Evolutionary conservation across 2,888 invertebrate species (phyloP), one percentile per base, ranked within the genome.

Genomic region (Calameuta idolon): DNA sequence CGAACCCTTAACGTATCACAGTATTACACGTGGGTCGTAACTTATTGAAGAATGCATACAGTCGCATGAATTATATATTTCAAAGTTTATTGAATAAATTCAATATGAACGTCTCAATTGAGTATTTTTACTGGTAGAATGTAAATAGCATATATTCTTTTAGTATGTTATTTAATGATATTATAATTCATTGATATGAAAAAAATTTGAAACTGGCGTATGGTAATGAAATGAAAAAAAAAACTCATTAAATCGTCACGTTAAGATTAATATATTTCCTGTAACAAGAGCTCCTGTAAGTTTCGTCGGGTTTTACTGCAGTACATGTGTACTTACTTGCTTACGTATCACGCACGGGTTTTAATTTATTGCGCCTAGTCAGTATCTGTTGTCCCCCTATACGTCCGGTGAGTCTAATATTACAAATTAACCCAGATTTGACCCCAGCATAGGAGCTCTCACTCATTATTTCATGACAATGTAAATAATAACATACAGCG

Each of bases 361-460:
- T 55, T 55, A 55, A 55, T 55, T 55, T 55, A 55, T 55, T 55
- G 55, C 55, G 71, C 30, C 31, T 23, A 71, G 23, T 71, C 23
- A 5, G 31, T 71, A 71, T 75, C 75, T 69, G 71, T 73, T 75
- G 75, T 78, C 81, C 74, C 73, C 77, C 80, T 76, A 55, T 75
- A 81, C 85, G 82, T 88, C 87, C 88, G 87, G 86, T 86, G 81
- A 81, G 76, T 84, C 85, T 86, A 85, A 88, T 86, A 86, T 84
- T 85, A 81, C 78, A 81, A 87, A 87, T 88, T 86, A 87, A 88
- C 86, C 84, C 81, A 87, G 81, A 84, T 85, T 82, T 80, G 84
- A 84, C 83, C 85, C 81, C 80, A 55, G 23, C 55, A 23, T 23
- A 55, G 55, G 23, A 15, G 55, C 23, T 15, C 55, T 55, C 55